Conservation (phyloP, 2,113 vertebrate species). For the Burhinus oedicnemus region DNA sequence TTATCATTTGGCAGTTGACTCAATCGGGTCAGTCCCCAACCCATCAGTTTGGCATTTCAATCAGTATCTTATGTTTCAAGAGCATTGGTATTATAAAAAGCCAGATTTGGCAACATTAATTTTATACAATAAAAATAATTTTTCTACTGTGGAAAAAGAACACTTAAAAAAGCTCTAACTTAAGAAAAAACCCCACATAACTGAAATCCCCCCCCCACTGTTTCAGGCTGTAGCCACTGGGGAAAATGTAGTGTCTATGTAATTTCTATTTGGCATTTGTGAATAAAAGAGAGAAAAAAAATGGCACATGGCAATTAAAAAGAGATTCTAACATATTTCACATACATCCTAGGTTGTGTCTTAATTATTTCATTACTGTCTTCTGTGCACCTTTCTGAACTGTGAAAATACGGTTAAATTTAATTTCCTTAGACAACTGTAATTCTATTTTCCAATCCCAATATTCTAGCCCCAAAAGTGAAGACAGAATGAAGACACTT, state of each 20-base stretch:
- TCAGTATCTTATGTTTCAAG: constrained; percentile 55
- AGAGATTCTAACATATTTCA: constrained; percentile 24
- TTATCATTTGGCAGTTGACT: constrained; percentile 72
- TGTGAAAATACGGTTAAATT: constrained; percentile 17
- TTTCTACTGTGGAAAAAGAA: constrained; percentile 65
- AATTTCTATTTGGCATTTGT: constrained; percentile 83
- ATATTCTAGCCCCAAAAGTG: constrained; percentile 52
- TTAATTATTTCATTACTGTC: constrained; percentile 39
- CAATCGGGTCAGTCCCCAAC: constrained; percentile 61
- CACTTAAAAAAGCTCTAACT: constrained; percentile 43
- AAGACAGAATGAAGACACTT: constrained; percentile 76
- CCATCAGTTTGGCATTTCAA: constrained; percentile 71
- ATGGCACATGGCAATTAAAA: constrained; percentile 78
- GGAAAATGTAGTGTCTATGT: constrained; percentile 79
- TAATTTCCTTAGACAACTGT: not conserved
- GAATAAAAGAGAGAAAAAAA: constrained; percentile 69
- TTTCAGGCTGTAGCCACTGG: constrained; percentile 63
- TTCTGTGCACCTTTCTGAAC: constrained; percentile 35
- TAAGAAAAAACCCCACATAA: not conserved
- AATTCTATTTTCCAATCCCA: constrained; percentile 28
- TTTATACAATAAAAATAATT: constrained; percentile 61
- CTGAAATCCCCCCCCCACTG: not conserved
- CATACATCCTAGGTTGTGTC: not conserved
- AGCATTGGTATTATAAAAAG: constrained; percentile 64
- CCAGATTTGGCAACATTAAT: constrained; percentile 74